Percentiles rank a stretch among this genome's conserved stretches.
These are phyloP conservation scores for Leptinotarsa lineolata DNA, from an alignment of 1,140 invertebrate species.

Conservation along the genomic window DNA sequence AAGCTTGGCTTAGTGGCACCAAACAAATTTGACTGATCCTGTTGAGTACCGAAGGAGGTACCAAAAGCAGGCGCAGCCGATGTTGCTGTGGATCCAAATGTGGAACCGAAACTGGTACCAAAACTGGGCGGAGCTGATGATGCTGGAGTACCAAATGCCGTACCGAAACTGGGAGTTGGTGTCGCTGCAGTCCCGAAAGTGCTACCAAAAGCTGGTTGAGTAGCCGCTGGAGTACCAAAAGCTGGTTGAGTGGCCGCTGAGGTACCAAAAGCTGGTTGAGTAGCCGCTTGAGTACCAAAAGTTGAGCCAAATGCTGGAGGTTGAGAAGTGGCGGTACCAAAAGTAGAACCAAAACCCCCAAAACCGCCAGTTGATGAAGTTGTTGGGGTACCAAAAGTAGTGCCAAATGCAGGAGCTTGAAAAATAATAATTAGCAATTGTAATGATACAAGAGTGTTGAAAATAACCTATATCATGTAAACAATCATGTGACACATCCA, in stretches of 20 bases:
- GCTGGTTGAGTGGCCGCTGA: constrained; percentile 35
- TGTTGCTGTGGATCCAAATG: constrained; percentile 36
- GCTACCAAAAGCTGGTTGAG: constrained; percentile 24
- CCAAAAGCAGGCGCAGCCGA: constrained; percentile 45
- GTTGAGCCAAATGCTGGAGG: constrained; percentile 43
- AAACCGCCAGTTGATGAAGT: constrained; percentile 34
- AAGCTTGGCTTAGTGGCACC: constrained; percentile 51
- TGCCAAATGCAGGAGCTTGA: constrained; percentile 38
- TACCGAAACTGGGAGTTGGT: constrained; percentile 26
- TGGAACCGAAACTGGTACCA: constrained; percentile 50
- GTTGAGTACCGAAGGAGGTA: constrained; percentile 54
- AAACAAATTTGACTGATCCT: constrained; percentile 50
- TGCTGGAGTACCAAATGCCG: constrained; percentile 54
- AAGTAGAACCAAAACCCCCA: constrained; percentile 25
- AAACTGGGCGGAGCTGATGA: constrained; percentile 55
- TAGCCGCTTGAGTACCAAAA: constrained; percentile 43
- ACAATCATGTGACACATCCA: too few species aligned
- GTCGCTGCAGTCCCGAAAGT: constrained; percentile 55
- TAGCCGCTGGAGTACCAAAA: constrained; percentile 38
- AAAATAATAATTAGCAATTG: not conserved
- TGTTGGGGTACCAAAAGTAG: constrained; percentile 32
- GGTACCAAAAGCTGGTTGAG: constrained; percentile 35
- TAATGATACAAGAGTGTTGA: too few species aligned
- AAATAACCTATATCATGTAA: too few species aligned
- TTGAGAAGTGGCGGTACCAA: constrained; percentile 17